Conservation (phyloP, 2,888 invertebrate genomes). For the Gymnocheta viridis region DNA sequence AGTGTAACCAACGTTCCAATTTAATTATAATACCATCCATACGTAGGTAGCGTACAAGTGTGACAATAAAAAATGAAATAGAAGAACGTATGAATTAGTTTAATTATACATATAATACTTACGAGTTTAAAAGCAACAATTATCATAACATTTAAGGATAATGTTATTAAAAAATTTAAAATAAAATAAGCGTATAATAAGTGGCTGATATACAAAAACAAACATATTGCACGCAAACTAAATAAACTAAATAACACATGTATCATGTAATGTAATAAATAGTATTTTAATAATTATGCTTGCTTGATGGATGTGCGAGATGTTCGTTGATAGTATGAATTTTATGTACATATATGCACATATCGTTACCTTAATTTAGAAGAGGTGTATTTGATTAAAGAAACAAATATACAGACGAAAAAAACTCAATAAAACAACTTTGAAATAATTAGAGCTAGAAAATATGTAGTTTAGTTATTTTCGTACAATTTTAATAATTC, state of each 20-base stretch:
- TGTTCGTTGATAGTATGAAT: neutral
- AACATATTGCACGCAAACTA: neutral
- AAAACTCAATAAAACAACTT: too few species aligned
- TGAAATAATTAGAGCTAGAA: too few species aligned
- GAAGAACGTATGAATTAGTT: constrained; percentile 32
- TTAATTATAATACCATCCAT: neutral
- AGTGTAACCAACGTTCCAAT: neutral
- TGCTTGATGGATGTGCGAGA: neutral
- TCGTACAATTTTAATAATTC: too few species aligned
- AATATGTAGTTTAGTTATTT: too few species aligned
- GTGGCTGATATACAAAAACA: neutral
- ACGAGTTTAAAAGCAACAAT: constrained; percentile 5
- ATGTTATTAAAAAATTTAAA: constrained; percentile 44
- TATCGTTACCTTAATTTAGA: too few species aligned
- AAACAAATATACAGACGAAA: too few species aligned
- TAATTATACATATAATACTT: constrained; percentile 24
- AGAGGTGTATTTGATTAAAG: neutral
- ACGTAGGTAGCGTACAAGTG: neutral
- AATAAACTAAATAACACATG: neutral
- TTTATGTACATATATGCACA: too few species aligned
- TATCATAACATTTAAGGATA: constrained; percentile 44
- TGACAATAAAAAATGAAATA: neutral
- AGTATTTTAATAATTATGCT: constrained; percentile 21
- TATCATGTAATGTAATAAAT: neutral
- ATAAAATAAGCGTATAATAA: constrained; percentile 42